phyloP scores from a whole-genome alignment of 1,140 invertebrate genomes.

The Dreissena rostriformis region DNA sequence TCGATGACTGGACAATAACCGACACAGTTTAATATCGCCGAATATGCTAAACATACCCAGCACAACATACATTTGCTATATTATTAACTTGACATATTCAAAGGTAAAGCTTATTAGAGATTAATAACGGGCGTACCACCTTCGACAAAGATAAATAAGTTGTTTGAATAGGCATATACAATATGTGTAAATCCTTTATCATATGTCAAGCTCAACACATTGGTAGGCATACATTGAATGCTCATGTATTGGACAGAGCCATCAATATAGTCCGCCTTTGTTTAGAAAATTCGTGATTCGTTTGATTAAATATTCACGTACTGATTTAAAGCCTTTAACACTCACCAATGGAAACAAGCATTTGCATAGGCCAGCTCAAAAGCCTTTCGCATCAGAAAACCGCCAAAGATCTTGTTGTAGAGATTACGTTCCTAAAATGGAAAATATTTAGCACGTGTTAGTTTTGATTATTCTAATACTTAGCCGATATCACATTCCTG shows the following conservation, averaged over 20 bases:
- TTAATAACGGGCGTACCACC: too few species aligned
- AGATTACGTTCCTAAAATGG: constrained; percentile 86
- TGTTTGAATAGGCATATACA: background rate
- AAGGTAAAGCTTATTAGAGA: too few species aligned
- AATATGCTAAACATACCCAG: too few species aligned
- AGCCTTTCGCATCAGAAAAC: constrained; percentile 91
- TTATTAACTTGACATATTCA: too few species aligned
- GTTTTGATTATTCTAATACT: too few species aligned
- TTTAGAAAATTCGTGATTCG: background rate
- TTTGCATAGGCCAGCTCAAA: constrained; percentile 88
- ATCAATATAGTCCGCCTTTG: background rate
- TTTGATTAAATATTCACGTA: constrained; percentile 11
- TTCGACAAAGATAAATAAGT: background rate
- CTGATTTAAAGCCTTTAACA: constrained; percentile 7
- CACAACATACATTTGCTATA: too few species aligned
- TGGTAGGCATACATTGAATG: background rate
- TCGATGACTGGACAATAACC: too few species aligned
- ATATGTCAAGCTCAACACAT: background rate
- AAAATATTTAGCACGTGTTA: too few species aligned
- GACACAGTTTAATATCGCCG: too few species aligned
- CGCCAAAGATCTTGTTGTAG: constrained; percentile 92
- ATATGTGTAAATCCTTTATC: background rate
- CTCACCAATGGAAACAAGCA: constrained; percentile 84
- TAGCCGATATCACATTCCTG: too few species aligned
- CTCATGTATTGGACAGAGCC: background rate